Evolutionary conservation across 2,888 invertebrate genomes (phyloP).

Genomic region (Epiblema foenella): DNA sequence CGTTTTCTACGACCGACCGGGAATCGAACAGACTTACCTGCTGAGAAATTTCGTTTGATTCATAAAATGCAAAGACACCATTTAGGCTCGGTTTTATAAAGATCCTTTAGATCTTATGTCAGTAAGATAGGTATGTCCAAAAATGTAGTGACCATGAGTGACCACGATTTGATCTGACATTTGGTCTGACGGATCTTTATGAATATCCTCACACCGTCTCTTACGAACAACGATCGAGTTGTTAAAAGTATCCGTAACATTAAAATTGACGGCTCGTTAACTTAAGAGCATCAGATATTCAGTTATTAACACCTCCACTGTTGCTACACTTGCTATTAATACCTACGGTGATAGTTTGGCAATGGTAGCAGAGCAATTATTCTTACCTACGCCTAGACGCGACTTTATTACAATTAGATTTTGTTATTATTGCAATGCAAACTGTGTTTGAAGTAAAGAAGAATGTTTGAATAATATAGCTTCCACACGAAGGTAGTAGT

Average conservation of each 20-base stretch:
- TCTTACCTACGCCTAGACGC: background rate
- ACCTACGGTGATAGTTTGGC: constrained; percentile 6
- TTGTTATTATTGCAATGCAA: constrained; percentile 9
- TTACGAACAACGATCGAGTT: background rate
- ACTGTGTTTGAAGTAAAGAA: constrained; percentile 21
- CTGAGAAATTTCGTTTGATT: no score
- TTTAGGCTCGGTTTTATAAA: no score
- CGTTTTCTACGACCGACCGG: no score
- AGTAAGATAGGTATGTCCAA: no score
- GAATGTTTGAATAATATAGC: constrained; percentile 34
- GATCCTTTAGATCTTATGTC: no score
- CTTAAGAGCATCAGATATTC: background rate
- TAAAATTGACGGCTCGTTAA: constrained; percentile 5
- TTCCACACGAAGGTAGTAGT: constrained; percentile 21
- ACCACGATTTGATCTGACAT: no score
- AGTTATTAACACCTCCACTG: background rate
- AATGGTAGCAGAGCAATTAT: background rate
- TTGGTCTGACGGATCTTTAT: no score
- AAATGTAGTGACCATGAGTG: no score
- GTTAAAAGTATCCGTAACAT: background rate
- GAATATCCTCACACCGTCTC: background rate
- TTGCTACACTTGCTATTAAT: constrained; percentile 10
- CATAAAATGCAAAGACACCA: no score
- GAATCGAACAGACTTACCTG: no score
- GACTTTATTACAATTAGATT: constrained; percentile 9